A percentile compares a stretch with the other conserved stretches of the same genome.
Conservation (phyloP, 2,888 invertebrate species). For the Cephus pulcher region DNA sequence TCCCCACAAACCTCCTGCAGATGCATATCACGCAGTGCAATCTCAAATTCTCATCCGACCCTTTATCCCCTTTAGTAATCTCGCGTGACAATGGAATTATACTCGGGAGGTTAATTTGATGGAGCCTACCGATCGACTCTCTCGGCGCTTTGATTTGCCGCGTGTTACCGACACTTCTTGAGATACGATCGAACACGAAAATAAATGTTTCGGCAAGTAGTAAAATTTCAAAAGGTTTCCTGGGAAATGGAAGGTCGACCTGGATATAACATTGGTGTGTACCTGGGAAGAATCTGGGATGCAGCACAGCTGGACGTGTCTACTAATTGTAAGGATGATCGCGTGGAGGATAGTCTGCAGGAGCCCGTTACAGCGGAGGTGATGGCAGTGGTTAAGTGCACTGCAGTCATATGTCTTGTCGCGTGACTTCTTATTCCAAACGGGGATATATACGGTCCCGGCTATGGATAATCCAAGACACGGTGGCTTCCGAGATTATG, state of each 20-base stretch:
- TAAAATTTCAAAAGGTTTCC: no score
- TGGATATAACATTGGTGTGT: neutral
- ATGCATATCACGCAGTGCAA: conserved; percentile 27
- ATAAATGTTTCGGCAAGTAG: no score
- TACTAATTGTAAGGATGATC: conserved; percentile 47
- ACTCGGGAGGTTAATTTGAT: conserved; percentile 28
- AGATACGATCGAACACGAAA: no score
- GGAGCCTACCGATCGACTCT: neutral
- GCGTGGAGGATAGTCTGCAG: conserved; percentile 28
- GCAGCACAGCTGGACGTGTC: conserved; percentile 28
- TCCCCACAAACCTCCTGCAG: conserved; percentile 33
- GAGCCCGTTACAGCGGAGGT: conserved; percentile 24
- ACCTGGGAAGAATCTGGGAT: conserved; percentile 22
- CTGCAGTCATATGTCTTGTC: conserved; percentile 42
- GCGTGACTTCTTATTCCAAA: conserved; percentile 31
- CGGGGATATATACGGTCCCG: no score
- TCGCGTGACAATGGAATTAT: conserved; percentile 34
- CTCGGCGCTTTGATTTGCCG: neutral
- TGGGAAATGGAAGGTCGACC: no score
- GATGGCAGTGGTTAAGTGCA: conserved; percentile 36
- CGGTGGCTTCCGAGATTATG: no score
- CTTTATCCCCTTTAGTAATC: conserved; percentile 11
- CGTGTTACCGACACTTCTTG: no score
- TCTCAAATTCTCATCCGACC: conserved; percentile 14
- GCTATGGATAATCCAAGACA: no score